phyloP scores from a whole-genome alignment of 2,888 invertebrate genomes.

The Tipula helvola region DNA sequence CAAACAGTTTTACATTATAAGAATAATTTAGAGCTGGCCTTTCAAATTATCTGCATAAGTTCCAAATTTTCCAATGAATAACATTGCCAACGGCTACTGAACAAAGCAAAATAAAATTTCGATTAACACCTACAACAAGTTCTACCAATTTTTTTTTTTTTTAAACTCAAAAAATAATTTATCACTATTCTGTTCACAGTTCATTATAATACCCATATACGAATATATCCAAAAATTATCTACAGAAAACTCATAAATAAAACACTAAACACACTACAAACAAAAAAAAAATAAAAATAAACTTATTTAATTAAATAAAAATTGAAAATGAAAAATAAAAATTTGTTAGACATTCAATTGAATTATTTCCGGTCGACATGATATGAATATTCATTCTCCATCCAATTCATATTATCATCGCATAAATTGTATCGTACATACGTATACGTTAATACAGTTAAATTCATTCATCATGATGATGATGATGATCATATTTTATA shows the following conservation, averaged over 20 bases:
- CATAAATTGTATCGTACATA: not conserved
- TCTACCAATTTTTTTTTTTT: not conserved
- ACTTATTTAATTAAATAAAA: not conserved
- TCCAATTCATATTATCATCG: not conserved
- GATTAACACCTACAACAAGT: not conserved
- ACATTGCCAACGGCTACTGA: too few relatives aligned
- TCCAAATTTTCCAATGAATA: too few relatives aligned
- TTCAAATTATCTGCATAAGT: too few relatives aligned
- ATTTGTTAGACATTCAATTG: slow-evolving; percentile 8
- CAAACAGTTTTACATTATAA: too few relatives aligned
- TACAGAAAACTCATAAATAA: not conserved
- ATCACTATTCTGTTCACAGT: not conserved
- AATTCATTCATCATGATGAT: not conserved
- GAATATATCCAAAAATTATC: not conserved
- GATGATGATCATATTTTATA: not conserved
- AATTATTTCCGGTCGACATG: slow-evolving; percentile 7
- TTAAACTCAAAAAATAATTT: not conserved
- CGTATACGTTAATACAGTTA: not conserved
- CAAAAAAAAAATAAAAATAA: not conserved
- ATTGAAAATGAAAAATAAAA: not conserved
- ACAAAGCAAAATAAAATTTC: not conserved
- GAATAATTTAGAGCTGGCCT: too few relatives aligned
- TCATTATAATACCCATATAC: not conserved
- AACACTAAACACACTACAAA: not conserved
- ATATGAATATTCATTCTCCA: slow-evolving; percentile 9